These are phyloP conservation scores for Eulemur macaco DNA, from an alignment of 2,113 vertebrate genomes.

Conservation along the genomic window DNA sequence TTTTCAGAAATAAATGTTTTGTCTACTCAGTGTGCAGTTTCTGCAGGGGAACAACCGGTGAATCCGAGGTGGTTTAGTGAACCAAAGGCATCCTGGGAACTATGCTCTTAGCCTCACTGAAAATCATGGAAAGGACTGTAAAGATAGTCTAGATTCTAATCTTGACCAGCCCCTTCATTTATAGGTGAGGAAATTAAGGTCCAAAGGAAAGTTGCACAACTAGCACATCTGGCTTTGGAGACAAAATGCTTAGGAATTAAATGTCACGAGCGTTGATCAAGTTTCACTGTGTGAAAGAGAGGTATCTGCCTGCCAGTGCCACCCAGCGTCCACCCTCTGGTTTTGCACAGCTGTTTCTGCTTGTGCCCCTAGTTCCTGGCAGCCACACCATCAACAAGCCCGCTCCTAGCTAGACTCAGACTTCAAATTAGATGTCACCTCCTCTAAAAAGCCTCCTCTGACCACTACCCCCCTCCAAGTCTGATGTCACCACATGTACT, in stretches of 20 bases:
- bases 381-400: not conserved
- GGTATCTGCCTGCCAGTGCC: not conserved
- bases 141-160: not conserved
- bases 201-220: not conserved
- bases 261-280: not conserved
- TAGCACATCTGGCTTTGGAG: not conserved
- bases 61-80: not conserved
- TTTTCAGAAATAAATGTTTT: slow-evolving; percentile 21
- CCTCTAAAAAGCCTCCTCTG: not conserved
- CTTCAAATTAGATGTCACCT: not conserved
- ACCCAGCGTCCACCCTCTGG: not conserved
- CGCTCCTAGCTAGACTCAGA: not conserved
- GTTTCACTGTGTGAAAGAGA: not conserved
- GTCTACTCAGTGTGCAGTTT: not conserved
- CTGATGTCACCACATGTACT: not conserved
- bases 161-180: not conserved
- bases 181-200: not conserved
- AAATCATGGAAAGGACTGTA: not conserved
- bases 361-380: not conserved
- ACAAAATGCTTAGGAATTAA: not conserved
- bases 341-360: not conserved
- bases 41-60: not conserved
- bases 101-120: not conserved
- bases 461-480: not conserved
- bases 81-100: not conserved